These are phyloP conservation scores for Gasterosteus aculeatus DNA, from an alignment of 2,113 vertebrate species.

Conservation along the genomic window DNA sequence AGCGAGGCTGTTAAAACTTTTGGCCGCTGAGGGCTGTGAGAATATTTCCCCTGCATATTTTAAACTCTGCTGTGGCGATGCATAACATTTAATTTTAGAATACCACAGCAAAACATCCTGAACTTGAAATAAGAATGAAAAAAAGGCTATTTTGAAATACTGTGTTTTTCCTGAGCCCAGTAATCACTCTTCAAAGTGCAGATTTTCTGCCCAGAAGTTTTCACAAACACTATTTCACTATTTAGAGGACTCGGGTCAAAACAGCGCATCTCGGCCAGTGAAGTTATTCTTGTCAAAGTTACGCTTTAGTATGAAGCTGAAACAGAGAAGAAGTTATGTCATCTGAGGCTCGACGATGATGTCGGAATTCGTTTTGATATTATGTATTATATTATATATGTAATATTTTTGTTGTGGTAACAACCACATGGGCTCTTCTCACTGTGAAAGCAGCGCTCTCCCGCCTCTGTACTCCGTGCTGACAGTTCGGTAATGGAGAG, in stretches of 20 bases:
- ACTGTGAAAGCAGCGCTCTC: constrained; percentile 14
- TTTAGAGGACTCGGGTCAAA: constrained; percentile 19
- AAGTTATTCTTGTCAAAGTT: constrained; percentile 19
- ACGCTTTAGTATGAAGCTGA: neutral
- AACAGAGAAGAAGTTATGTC: constrained; percentile 10
- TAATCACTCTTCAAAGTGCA: constrained; percentile 19
- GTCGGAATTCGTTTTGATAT: neutral
- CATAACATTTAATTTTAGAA: constrained; percentile 29
- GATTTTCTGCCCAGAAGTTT: neutral
- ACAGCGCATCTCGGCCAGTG: constrained; percentile 8
- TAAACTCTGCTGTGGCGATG: constrained; percentile 6
- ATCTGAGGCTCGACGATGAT: neutral
- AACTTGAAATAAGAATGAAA: constrained; percentile 20
- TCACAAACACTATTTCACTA: constrained; percentile 20
- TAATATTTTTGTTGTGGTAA: neutral
- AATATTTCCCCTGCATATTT: neutral
- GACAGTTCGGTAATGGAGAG: constrained; percentile 31
- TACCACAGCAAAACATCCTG: constrained; percentile 19
- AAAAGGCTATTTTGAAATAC: constrained; percentile 8
- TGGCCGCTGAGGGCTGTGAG: neutral
- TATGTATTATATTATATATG: no score
- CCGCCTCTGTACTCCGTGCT: neutral
- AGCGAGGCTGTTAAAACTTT: neutral
- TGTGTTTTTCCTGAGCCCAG: constrained; percentile 9
- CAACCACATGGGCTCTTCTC: constrained; percentile 18